Evolutionary conservation across 2,888 invertebrate genomes (phyloP).

Genomic region (Melitaea athalia): DNA sequence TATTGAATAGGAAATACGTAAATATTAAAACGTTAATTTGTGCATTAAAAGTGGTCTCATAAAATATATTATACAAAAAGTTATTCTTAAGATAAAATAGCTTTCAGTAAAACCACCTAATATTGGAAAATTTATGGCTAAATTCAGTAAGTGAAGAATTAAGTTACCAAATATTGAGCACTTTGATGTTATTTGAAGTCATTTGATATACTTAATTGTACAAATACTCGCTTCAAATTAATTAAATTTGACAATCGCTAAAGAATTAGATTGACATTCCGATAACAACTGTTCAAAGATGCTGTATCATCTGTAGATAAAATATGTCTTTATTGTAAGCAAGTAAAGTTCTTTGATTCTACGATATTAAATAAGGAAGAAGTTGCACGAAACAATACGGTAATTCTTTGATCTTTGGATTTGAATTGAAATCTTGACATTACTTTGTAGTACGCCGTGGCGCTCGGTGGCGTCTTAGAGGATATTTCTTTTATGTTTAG

Average conservation of each 20-base stretch:
- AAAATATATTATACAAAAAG: no score
- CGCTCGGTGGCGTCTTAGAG: constrained; percentile 18
- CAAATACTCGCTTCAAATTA: neutral
- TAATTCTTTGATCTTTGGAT: constrained; percentile 42
- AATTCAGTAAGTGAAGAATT: neutral
- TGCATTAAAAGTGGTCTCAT: no score
- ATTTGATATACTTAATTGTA: neutral
- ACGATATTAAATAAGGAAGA: constrained; percentile 34
- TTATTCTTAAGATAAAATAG: no score
- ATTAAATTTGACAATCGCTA: neutral
- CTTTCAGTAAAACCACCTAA: no score
- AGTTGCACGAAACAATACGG: constrained; percentile 39
- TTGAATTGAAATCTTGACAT: constrained; percentile 41
- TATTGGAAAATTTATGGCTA: no score
- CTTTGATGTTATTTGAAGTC: neutral
- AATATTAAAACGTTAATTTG: no score
- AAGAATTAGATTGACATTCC: constrained; percentile 14
- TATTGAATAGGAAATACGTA: no score
- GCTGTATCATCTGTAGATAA: constrained; percentile 19
- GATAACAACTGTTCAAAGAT: constrained; percentile 21
- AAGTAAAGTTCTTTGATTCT: constrained; percentile 36
- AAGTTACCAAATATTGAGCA: neutral
- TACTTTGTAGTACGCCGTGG: constrained; percentile 33
- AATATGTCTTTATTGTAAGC: constrained; percentile 32
- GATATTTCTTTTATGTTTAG: constrained; percentile 9